phyloP scores from a whole-genome alignment of 2,113 vertebrate species.

The Hippocampus guttulatus region DNA sequence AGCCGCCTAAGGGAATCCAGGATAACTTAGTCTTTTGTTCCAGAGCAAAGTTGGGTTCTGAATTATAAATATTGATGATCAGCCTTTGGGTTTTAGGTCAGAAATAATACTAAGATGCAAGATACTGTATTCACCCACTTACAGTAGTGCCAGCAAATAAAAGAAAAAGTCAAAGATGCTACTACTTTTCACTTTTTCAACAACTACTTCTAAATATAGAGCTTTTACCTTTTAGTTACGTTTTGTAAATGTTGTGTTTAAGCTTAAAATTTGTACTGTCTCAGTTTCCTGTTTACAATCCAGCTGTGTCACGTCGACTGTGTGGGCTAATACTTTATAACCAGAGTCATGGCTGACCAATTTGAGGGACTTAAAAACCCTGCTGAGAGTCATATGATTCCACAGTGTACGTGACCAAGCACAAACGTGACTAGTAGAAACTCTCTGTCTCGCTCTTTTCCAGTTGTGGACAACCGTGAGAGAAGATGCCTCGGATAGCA shows the following conservation, averaged over 20 bases:
- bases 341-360: conserved; percentile 52
- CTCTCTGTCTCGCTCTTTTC: conserved; percentile 13
- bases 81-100: background rate
- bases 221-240: background rate
- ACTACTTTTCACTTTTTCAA: background rate
- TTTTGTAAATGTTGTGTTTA: background rate
- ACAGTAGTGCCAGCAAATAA: background rate
- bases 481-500: conserved; percentile 73
- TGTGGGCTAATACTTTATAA: background rate
- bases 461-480: conserved; percentile 22
- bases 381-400: conserved; percentile 48
- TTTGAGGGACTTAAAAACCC: conserved; percentile 24
- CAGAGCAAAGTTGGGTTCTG: background rate
- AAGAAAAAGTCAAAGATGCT: background rate
- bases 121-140: background rate
- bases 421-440: background rate
- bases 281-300: background rate
- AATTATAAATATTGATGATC: background rate
- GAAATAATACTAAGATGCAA: background rate
- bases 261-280: background rate
- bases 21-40: background rate
- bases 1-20: background rate
- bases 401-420: conserved; percentile 6
- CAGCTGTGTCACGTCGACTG: background rate
- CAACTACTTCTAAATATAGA: background rate